phyloP scores from a whole-genome alignment of 2,797 vertebrate species.

The Danio tinwini region DNA sequence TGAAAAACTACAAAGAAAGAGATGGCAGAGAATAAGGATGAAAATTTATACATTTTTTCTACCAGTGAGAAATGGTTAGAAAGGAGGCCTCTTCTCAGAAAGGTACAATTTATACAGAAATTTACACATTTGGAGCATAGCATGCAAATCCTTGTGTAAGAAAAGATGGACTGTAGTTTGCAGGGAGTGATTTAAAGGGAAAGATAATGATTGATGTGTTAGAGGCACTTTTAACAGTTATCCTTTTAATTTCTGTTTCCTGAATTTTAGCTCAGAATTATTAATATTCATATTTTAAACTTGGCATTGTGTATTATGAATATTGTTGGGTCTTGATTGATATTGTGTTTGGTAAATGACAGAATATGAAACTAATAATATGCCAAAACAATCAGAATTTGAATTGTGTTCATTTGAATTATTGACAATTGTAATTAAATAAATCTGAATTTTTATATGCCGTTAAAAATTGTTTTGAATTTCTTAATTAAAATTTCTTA shows the following conservation, averaged over 20 bases:
- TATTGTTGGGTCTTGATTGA: neutral
- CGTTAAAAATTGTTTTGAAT: no score
- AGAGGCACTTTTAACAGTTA: neutral
- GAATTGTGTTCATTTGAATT: no score
- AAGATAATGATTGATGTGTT: neutral
- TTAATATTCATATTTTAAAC: neutral
- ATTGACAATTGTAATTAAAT: no score
- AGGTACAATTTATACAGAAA: constrained; percentile 31
- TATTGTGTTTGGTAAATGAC: no score
- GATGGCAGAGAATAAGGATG: constrained; percentile 32
- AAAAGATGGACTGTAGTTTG: neutral
- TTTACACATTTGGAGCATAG: constrained; percentile 33
- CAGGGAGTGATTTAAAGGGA: neutral
- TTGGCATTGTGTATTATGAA: neutral
- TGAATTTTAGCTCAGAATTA: neutral
- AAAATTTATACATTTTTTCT: constrained; percentile 29
- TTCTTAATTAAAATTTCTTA: no score
- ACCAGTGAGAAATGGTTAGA: constrained; percentile 9
- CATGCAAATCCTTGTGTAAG: constrained; percentile 5
- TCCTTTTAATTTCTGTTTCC: neutral
- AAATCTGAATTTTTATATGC: no score
- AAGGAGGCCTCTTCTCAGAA: constrained; percentile 15
- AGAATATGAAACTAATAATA: no score
- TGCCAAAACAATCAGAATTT: no score
- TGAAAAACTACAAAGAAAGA: constrained; percentile 38